Base-by-base conservation (phyloP, 2,797 vertebrate species). In the Tamandua tetradactyla region DNA sequence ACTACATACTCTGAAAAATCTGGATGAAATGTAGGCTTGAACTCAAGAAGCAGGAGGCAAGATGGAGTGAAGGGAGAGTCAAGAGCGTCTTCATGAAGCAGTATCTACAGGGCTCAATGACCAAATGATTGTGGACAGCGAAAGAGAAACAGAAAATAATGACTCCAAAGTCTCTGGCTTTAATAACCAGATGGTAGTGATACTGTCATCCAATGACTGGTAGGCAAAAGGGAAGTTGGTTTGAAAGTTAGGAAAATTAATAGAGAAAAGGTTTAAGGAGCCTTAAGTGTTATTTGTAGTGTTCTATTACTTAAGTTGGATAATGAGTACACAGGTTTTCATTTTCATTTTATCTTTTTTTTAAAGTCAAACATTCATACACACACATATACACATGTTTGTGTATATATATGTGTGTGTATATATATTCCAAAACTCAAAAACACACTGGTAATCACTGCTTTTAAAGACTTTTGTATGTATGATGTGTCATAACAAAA, bases 381-480 rank as follows among this genome's bases (percentile, higher is more conserved):
- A 85, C 52, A 81, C 35, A 85, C 55, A 88, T n/a, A n/a, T n/a
- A n/a, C n/a, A n/a, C n/a, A n/a, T n/a, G n/a, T n/a, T n/a, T n/a
- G n/a, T n/a, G n/a, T n/a, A n/a, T n/a, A n/a, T n/a, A n/a, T n/a
- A n/a, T n/a, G n/a, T n/a, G n/a, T n/a, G n/a, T n/a, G n/a, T n/a
- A n/a, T n/a, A n/a, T n/a, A n/a, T n/a, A n/a, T n/a, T n/a, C n/a
- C 61, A 90, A 91, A 91, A 86, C 32, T 78, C 27, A 72, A 90
- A 93, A 92, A 72, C 27, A 85, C 47, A 85, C 35, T 40, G 49
- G 47, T 22, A 81, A 81, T 59, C 37, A 81, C 17, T 81, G 15
- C 35, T 88, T 66, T 75, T 74, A 68, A 25, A 82, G 5, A 78
- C 3, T 22, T 94, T 74, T 61, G 23, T 37, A 72, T n/a, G 11